Percentiles rank a stretch among this genome's conserved stretches.
phyloP scores from a whole-genome alignment of 1,140 invertebrate genomes.

The Neodiprion pinetum region DNA sequence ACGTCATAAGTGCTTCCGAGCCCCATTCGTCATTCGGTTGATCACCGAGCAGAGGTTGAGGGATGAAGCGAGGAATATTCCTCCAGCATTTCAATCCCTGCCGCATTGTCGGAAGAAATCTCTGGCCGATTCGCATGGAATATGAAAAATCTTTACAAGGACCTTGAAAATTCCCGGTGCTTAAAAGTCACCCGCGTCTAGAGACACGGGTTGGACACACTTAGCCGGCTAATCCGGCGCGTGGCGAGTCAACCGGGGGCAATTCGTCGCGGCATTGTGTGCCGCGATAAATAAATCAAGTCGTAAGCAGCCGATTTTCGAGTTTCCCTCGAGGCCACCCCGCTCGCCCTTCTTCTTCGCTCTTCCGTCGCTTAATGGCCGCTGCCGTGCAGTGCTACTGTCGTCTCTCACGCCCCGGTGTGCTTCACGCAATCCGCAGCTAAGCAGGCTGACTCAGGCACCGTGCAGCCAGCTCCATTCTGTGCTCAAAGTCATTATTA shows the following conservation, averaged over 20 bases:
- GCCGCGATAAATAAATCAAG: conserved; percentile 54
- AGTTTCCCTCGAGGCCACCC: not conserved
- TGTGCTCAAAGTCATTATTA: no score
- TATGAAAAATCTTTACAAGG: not conserved
- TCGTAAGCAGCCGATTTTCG: conserved; percentile 40
- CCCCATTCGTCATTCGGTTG: conserved; percentile 60
- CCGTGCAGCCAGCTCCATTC: no score
- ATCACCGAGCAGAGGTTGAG: not conserved
- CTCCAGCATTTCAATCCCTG: not conserved
- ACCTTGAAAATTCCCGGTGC: not conserved
- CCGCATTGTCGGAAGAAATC: not conserved
- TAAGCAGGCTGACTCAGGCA: no score
- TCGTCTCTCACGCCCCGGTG: not conserved
- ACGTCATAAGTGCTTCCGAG: conserved; percentile 63
- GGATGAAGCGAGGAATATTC: conserved; percentile 5
- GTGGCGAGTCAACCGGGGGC: conserved; percentile 18
- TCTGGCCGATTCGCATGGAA: not conserved
- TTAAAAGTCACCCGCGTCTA: conserved; percentile 3
- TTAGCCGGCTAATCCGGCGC: conserved; percentile 8
- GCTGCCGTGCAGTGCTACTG: not conserved
- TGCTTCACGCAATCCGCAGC: not conserved
- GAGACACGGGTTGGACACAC: not conserved
- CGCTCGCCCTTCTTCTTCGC: not conserved
- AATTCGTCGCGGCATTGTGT: conserved; percentile 51
- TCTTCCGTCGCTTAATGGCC: not conserved